Evolutionary conservation across 2,888 invertebrate species (phyloP).

Genomic region (Sphecodes monilicornis): DNA sequence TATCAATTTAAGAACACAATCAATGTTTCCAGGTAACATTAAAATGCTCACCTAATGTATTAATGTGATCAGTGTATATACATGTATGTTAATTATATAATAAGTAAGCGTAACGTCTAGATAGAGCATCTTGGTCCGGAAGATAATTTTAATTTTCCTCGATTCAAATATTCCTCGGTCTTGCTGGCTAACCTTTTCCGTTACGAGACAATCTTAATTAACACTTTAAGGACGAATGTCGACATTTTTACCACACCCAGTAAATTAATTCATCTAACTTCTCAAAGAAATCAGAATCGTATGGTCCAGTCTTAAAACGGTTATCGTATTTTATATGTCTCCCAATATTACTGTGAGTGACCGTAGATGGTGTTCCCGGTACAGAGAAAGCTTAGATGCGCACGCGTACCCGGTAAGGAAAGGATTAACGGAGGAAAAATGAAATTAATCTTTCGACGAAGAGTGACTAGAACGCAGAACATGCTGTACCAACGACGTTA

Average conservation of each 20-base stretch:
- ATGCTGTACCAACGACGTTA: conserved; percentile 14
- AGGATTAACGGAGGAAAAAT: background rate
- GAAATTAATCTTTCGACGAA: background rate
- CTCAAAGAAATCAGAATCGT: no score
- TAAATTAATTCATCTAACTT: no score
- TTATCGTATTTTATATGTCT: no score
- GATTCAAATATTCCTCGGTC: background rate
- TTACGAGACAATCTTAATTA: no score
- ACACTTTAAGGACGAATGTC: no score
- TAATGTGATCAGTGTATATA: conserved; percentile 62
- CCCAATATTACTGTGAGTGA: no score
- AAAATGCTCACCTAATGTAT: conserved; percentile 57
- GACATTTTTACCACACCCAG: no score
- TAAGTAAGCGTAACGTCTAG: conserved; percentile 12
- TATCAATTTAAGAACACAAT: conserved; percentile 22
- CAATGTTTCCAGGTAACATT: conserved; percentile 34
- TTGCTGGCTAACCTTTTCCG: background rate
- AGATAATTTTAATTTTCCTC: background rate
- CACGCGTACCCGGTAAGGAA: no score
- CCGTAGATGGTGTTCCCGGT: no score
- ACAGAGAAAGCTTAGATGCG: no score
- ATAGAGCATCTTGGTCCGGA: background rate
- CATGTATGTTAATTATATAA: conserved; percentile 42
- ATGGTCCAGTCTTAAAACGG: no score
- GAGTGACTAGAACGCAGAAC: background rate